Evolutionary conservation across 2,113 vertebrate species (phyloP).

Genomic region (Pristiophorus japonicus): DNA sequence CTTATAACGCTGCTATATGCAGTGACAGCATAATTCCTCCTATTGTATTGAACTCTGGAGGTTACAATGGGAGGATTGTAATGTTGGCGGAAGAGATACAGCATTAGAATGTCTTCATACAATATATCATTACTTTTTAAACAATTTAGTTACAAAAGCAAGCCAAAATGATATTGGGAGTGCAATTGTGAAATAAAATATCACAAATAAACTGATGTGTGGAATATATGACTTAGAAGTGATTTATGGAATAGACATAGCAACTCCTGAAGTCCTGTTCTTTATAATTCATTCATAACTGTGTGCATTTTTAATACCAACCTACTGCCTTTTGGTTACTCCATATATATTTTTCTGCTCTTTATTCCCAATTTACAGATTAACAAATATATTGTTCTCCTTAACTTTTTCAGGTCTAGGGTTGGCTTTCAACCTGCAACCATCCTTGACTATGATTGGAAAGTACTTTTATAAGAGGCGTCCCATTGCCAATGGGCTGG

Average conservation of each 20-base stretch:
- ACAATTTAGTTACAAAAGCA: neutral
- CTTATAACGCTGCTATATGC: neutral
- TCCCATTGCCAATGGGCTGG: constrained; percentile 85
- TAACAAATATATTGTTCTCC: constrained; percentile 39
- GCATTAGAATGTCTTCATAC: neutral
- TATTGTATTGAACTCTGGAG: neutral
- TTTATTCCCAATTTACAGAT: neutral
- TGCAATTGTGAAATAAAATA: neutral
- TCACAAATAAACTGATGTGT: neutral
- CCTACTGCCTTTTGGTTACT: neutral
- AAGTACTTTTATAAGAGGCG: constrained; percentile 89
- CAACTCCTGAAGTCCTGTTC: neutral
- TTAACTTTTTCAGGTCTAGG: constrained; percentile 70
- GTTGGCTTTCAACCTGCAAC: constrained; percentile 94
- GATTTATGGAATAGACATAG: neutral
- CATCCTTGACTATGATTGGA: constrained; percentile 91
- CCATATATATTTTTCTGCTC: neutral
- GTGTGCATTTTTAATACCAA: neutral
- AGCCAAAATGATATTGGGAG: neutral
- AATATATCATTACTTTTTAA: neutral
- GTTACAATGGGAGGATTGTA: neutral
- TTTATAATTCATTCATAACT: neutral
- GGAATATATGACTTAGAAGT: no score
- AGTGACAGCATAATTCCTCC: neutral
- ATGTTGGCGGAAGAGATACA: neutral